Base-by-base conservation (phyloP, 1,140 invertebrate genomes). In the Drosophila subpulchrella region DNA sequence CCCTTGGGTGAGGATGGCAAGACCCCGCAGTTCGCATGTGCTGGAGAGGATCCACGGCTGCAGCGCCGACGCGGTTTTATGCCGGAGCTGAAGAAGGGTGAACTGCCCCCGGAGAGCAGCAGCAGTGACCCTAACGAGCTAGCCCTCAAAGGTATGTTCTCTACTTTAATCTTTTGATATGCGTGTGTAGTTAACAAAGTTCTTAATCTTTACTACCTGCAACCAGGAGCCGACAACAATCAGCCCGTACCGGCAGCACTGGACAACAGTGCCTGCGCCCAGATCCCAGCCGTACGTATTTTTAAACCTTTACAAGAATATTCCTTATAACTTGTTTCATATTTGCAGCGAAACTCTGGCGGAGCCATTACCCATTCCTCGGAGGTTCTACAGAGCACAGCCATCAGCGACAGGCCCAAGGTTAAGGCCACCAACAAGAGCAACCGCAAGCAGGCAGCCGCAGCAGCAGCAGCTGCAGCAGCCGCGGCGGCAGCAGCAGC, bases 321-420 rank as follows among this genome's bases (percentile, higher is more conserved):
- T 8, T 13, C 8, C 42, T n/a, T 12, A 27, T 27, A 24, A 17
- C 0, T 39, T 8, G 1, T 4, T 1, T 34, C 8, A 5, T 34
- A 20, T 42, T 73, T 56, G 0, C 30, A 86, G 83, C 80, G 76
- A 53, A 81, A 71, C 58, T 62, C 83, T 54, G 56, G 75, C 15
- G 66, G 79, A 27, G 65, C 93, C 81, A 61, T 93, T 79, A 70
- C 92, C 58, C 89, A 93, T 92, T 83, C 93, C 90, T 91, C 91
- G 70, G 72, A 90, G 81, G 92, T 93, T 20, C 83, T 93, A 36
- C 93, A 96, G 92, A 95, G 94, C 86, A 96, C 96, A 50, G 95
- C 96, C 59, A 96, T 96, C 42, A 96, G 95, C 91, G 96, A 97
- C 93, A 93, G 96, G 75, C 96, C 96, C 36, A 97, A 97, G 93